Base-by-base conservation (phyloP, 2,113 vertebrate genomes). In the Pithys albifrons region DNA sequence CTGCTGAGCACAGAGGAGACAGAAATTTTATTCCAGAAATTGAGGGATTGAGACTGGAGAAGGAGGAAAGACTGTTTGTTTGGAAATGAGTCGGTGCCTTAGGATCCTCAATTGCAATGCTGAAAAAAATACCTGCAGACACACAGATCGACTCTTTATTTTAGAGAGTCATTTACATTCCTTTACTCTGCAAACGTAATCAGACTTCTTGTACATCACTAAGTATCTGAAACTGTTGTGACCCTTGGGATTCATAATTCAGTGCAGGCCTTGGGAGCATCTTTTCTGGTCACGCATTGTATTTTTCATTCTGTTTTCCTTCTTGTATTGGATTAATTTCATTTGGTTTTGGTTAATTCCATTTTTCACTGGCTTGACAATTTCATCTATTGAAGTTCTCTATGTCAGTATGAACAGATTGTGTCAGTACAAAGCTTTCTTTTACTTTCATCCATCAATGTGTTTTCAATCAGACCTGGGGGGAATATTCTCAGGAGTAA, bases 301-400 rank as follows among this genome's bases (percentile, higher is more conserved):
- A 67, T 80, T 77, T 78, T 72, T 69, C 35, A 54, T 88, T 96
- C 78, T 31, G n/a, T 91, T 96, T 93, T 88, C 61, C 75, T 91
- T 35, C 73, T 95, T 81, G 49, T 76, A 87, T 95, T 95, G 94
- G 59, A 95, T 92, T 73, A 67, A 89, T 33, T 72, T 89, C 19
- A 82, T 95, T 97, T 96, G 73, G 71, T 95, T 95, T 73, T 45
- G 25, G 79, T 92, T 96, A 94, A 95, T 91, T 96, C 94, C 35
- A 77, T 86, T 94, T 97, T 95, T 91, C 18, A 9, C 85, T 92
- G 51, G 31, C 79, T 89, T 88, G 62, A 93, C 86, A 84, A n/a
- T 72, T 95, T 52, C 57, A 64, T 70, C 80, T 46, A 69, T 75
- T 96, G 92, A 95, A 90, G 80, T 96, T 93, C 48, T 85, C 28